phyloP scores from a whole-genome alignment of 1,140 invertebrate species.

The Reticulitermes speratus region DNA sequence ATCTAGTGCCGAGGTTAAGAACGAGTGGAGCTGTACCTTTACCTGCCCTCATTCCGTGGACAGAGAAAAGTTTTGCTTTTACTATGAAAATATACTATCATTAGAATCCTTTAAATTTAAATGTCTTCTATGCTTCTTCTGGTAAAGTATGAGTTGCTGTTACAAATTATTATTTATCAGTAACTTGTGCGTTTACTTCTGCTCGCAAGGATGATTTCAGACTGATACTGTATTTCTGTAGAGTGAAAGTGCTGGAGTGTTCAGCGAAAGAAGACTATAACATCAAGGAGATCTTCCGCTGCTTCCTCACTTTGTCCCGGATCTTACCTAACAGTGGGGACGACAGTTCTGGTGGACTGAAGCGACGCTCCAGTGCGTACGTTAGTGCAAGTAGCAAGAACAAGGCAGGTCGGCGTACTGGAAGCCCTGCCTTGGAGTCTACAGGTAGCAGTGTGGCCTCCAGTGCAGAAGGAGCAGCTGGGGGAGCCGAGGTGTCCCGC shows the following conservation, averaged over 20 bases:
- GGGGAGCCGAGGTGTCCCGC: constrained; percentile 41
- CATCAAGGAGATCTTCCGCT: constrained; percentile 73
- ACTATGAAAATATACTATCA: too few relatives aligned
- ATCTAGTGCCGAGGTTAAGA: too few relatives aligned
- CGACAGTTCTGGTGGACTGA: constrained; percentile 56
- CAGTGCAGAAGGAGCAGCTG: background rate
- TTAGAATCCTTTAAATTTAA: too few relatives aligned
- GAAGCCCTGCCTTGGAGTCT: constrained; percentile 44
- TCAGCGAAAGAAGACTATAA: constrained; percentile 78
- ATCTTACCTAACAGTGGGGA: constrained; percentile 62
- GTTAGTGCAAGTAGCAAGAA: constrained; percentile 58
- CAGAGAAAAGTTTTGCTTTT: too few relatives aligned
- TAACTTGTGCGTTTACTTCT: background rate
- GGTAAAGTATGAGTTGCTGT: too few relatives aligned
- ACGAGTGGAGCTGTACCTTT: too few relatives aligned
- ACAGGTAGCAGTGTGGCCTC: constrained; percentile 40
- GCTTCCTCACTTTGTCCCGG: constrained; percentile 66
- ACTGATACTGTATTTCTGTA: constrained; percentile 39
- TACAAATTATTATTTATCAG: too few relatives aligned
- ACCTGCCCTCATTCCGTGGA: too few relatives aligned
- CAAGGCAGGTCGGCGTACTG: constrained; percentile 49
- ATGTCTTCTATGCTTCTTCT: too few relatives aligned
- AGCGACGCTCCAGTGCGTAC: constrained; percentile 72
- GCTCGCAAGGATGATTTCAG: background rate
- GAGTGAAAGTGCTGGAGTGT: constrained; percentile 76